Percentiles rank a stretch among this genome's conserved stretches.
phyloP scores from a whole-genome alignment of 2,113 vertebrate species.

The Pantherophis guttatus region DNA sequence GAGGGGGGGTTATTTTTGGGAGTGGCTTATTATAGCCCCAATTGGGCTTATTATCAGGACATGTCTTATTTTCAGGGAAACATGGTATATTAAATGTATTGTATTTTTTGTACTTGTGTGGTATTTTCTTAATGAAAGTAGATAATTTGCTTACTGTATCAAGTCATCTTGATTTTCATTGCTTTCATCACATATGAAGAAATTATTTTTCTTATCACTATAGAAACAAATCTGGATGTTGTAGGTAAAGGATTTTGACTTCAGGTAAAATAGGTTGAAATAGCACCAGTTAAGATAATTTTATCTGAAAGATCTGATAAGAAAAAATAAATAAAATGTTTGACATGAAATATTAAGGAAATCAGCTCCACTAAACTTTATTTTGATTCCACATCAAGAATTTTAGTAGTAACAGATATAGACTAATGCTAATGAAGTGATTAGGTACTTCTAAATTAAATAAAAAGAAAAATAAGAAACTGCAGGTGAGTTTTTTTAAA shows the following conservation, averaged over 20 bases:
- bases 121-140: background rate
- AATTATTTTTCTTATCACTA: constrained; percentile 26
- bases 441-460: background rate
- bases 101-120: background rate
- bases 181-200: constrained; percentile 5
- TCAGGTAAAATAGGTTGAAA: constrained; percentile 22
- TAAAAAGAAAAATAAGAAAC: background rate
- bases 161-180: background rate
- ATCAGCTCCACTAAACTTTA: background rate
- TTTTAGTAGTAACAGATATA: background rate
- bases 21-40: too few species aligned
- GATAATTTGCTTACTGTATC: background rate
- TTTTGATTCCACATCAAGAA: constrained; percentile 1
- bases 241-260: constrained; percentile 22
- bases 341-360: background rate
- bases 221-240: constrained; percentile 24
- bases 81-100: background rate
- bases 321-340: constrained; percentile 27
- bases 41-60: too few species aligned
- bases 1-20: too few species aligned
- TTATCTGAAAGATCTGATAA: constrained; percentile 3
- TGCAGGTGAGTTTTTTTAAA: background rate
- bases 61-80: too few species aligned
- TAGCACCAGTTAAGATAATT: constrained; percentile 18
- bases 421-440: background rate